Evolutionary conservation across 2,113 vertebrate genomes (phyloP), one percentile per base, ranked within the genome.

Genomic region (Ibidorhyncha struthersii): DNA sequence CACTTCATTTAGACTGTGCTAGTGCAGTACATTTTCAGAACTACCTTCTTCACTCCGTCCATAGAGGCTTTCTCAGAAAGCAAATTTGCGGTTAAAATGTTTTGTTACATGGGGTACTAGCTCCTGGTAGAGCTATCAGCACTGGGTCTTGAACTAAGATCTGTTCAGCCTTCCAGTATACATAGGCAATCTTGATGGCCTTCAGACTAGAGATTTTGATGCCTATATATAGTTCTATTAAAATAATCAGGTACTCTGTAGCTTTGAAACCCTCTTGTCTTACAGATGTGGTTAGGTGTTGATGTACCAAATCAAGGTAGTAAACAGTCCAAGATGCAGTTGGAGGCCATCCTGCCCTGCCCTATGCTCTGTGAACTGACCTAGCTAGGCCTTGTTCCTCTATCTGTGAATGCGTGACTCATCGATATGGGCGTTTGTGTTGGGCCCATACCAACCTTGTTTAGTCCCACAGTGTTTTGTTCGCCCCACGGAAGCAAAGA

Each of bases 401-500:
- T 99, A 90, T 99, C 99, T 99, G 98, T 99, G 99, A 99, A 99
- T 99, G 98, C 98, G 99, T 99, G 99, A 99, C 99, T 99, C 99
- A 99, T 99, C 99, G 99, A 99, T 99, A 98, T 99, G 99, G 99
- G 99, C 99, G 99, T 99, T 99, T 99, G 99, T 99, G 99, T 99
- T 99, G 99, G 98, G 99, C 99, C 99, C 99, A 99, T 99, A 99
- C 99, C 99, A 99, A 99, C 99, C 99, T 99, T 99, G 99, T 99
- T 99, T 99, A 99, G 99, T 99, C 99, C 99, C 99, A 99, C 99
- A 99, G 99, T 99, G 99, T 99, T 99, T 99, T 98, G 99, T 99
- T 98, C 99, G 99, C 91, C 99, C 99, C 97, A 99, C 99, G 98
- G 99, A 99, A 98, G 99, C 99, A 98, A 99, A 99, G 99, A 99